phyloP scores from a whole-genome alignment of 2,113 vertebrate genomes.

The Falco punctatus region DNA sequence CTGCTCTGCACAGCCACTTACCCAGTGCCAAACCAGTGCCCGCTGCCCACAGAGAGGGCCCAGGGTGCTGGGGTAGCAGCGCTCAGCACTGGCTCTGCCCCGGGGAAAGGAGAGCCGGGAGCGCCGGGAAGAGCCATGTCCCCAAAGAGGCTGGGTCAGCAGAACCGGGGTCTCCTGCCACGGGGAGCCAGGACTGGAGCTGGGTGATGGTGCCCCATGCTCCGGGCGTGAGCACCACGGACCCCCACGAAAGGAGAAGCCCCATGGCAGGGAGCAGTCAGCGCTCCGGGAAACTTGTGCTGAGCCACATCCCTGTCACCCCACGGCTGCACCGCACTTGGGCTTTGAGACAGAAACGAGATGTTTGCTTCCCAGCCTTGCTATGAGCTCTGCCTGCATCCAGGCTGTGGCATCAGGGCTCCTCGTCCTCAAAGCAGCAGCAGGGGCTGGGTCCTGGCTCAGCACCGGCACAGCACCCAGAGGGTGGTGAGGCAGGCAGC shows the following conservation, averaged over 20 bases:
- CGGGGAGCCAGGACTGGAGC: neutral
- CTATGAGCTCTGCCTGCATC: neutral
- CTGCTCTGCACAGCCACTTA: neutral
- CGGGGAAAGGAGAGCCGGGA: neutral
- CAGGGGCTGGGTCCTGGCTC: neutral
- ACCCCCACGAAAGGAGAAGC: neutral
- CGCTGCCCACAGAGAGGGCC: neutral
- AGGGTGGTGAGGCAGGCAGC: neutral
- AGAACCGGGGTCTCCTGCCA: neutral
- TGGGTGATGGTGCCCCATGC: accelerated
- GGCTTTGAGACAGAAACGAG: neutral
- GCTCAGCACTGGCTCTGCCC: neutral
- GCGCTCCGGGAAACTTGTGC: neutral
- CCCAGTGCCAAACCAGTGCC: neutral
- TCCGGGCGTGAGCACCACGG: neutral
- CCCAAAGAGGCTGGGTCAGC: neutral
- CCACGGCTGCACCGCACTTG: accelerated
- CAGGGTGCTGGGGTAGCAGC: neutral
- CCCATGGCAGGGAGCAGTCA: neutral
- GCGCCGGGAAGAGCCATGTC: accelerated
- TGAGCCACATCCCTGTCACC: neutral
- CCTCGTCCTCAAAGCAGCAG: neutral
- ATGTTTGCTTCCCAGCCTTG: neutral
- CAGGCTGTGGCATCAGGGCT: neutral
- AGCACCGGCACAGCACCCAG: neutral